Percentiles rank a stretch among this genome's conserved stretches.
Evolutionary conservation across 2,113 vertebrate genomes (phyloP).

Genomic region (Panurus biarmicus): DNA sequence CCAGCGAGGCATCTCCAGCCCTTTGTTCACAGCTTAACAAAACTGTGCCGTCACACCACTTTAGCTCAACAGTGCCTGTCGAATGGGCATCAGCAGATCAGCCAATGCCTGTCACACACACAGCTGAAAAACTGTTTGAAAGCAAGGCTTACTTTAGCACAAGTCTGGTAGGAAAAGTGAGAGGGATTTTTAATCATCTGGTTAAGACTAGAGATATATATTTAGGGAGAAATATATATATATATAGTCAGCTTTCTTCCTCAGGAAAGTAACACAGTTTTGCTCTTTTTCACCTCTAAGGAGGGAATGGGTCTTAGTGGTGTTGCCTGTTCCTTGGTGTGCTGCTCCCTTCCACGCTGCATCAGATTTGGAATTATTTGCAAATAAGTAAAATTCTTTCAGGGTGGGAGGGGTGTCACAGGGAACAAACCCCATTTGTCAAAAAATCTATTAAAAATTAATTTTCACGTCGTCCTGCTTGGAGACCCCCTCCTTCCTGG

Average conservation of each 20-base stretch:
- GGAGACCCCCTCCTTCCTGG: background rate
- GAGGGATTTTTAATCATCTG: slow-evolving; percentile 67
- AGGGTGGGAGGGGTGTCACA: background rate
- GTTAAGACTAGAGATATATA: slow-evolving; percentile 33
- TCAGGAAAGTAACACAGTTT: background rate
- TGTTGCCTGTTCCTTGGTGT: background rate
- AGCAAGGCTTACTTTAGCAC: slow-evolving; percentile 77
- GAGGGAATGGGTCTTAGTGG: background rate
- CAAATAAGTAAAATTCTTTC: background rate
- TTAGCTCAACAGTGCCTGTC: slow-evolving; percentile 95
- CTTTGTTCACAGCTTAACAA: slow-evolving; percentile 99
- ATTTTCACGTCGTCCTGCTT: background rate
- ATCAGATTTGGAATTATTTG: background rate
- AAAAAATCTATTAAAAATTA: background rate
- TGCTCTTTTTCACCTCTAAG: slow-evolving; percentile 48
- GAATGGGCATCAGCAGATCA: slow-evolving; percentile 91
- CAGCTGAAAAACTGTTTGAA: slow-evolving; percentile 77
- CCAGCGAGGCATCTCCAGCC: slow-evolving; percentile 82
- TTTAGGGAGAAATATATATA: background rate
- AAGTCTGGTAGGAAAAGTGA: slow-evolving; percentile 68
- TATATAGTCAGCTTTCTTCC: background rate
- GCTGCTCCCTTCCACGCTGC: background rate
- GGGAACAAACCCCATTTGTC: fast-evolving
- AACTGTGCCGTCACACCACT: slow-evolving; percentile 97
- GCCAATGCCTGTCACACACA: slow-evolving; percentile 85